Evolutionary conservation across 2,113 vertebrate genomes (phyloP), one percentile per base, ranked within the genome.

Genomic region (Electrona antarctica): DNA sequence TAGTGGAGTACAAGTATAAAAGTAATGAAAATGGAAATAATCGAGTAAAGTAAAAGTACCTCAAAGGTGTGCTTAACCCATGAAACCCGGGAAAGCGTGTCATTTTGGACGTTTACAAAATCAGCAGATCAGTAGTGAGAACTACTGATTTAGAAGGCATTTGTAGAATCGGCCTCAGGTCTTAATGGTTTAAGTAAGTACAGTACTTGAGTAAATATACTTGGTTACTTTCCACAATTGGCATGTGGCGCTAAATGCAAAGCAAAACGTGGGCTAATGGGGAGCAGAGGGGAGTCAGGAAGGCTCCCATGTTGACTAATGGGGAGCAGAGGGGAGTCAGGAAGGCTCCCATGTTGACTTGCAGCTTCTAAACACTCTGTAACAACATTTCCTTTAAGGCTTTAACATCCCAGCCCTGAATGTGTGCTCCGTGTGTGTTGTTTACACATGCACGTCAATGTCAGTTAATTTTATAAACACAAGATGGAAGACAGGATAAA

Each of bases 171-270:
- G 21, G 21, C 21, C 21, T 21, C 21, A 21, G 21, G 21, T 21
- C 21, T 21, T 21, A 21, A 21, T 21, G 21, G 21, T 1, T 21
- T 21, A 21, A 21, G 21, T 21, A 21, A 41, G 3, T 41, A 41
- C 33, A 41, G 33, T 41, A 41, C 33, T 41, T 41, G 33, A 41
- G 33, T 41, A 41, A 41, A 41, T 41, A 41, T 41, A 41, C 33
- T 41, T 41, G 5, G 33, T 41, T 41, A 41, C 33, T 41, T 4
- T 41, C 33, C 33, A 41, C 33, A 41, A 41, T 6, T 45, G 73
- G 46, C 76, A 79, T 67, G 60, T 59, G 62, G 50, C 13, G 14
- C 45, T 56, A 63, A 59, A 78, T 59, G 47, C 69, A 64, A 60
- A 55, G 47, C 62, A 66, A 68, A 71, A 74, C 45, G 63, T 59